phyloP scores from a whole-genome alignment of 1,140 invertebrate genomes.

The Ericerus pela region DNA sequence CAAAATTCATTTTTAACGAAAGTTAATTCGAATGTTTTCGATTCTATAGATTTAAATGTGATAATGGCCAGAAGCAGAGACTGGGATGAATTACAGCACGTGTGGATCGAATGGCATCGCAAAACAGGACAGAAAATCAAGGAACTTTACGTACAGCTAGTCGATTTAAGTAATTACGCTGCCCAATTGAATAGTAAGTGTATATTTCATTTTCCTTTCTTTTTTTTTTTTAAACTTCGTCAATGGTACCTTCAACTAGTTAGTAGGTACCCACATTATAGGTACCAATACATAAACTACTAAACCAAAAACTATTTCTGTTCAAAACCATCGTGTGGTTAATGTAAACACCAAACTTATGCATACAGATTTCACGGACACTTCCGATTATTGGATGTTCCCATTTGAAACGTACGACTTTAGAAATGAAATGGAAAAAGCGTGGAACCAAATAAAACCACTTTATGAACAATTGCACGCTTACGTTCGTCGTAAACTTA shows the following conservation, averaged over 20 bases:
- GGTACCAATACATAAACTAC: neutral
- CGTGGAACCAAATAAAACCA: constrained; percentile 69
- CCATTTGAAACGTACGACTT: constrained; percentile 60
- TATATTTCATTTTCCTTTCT: neutral
- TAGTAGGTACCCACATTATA: neutral
- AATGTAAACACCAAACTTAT: no score
- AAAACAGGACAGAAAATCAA: constrained; percentile 61
- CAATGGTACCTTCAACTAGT: neutral
- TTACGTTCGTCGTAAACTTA: constrained; percentile 68
- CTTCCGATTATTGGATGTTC: constrained; percentile 67
- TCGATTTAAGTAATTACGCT: constrained; percentile 71
- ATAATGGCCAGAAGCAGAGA: constrained; percentile 55
- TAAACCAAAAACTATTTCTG: neutral
- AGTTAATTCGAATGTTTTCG: neutral
- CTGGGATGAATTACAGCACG: constrained; percentile 68
- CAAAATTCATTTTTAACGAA: no score
- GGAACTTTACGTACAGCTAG: constrained; percentile 64
- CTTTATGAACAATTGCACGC: constrained; percentile 78
- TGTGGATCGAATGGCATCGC: constrained; percentile 77
- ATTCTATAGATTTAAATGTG: constrained; percentile 32
- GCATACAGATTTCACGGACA: constrained; percentile 59
- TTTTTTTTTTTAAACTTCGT: neutral
- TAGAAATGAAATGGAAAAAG: constrained; percentile 55
- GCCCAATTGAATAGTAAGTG: constrained; percentile 68
- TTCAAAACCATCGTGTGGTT: no score